Evolutionary conservation across 2,797 vertebrate species (phyloP), one percentile per base, ranked within the genome.

Genomic region (Onychomys torridus): DNA sequence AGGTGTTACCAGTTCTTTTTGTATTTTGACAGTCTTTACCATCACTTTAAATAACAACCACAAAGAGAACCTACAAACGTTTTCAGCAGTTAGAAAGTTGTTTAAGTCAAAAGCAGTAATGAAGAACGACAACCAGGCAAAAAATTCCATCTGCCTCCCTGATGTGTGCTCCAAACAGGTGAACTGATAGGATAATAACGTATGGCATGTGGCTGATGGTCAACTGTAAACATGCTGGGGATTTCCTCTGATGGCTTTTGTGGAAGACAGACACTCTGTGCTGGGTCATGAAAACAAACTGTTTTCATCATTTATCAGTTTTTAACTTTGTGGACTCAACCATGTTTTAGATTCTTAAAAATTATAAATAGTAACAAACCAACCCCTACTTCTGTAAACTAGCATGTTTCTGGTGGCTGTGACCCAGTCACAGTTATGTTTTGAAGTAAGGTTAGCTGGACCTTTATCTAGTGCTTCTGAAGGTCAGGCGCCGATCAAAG

Each of bases 91-190:
- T 75, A 90, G 9, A 43, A 94, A 17, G 1, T 75, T 8, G 0
- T 57, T 96, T 95, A 91, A 91, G 92, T 95, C 75, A 96, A 96
- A 96, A 93, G 90, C 67, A 94, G 14, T 97, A 94, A 91, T 43
- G 90, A 49, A 95, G 84, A 96, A 94, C 90, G 91, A 90, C 40
- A 93, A 23, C 59, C 93, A 91, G 37, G 46, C 32, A 81, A 32
- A 69, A 37, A 49, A 32, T 14, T 46, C 57, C 32, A 2, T 49
- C 82, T 65, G 40, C 7, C 1, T 40, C 61, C 17, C 61, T 5
- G 32, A 93, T 84, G 71, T 63, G 59, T 73, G 63, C 88, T 37
- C 75, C 63, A 84, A 96, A 91, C 63, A 85, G 5, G 29, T 89
- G 69, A 92, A 86, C 59, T 43, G 55, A 87, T 88, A 91, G 71